Evolutionary conservation across 2,888 invertebrate species (phyloP).

Genomic region (Drosophila yooni): DNA sequence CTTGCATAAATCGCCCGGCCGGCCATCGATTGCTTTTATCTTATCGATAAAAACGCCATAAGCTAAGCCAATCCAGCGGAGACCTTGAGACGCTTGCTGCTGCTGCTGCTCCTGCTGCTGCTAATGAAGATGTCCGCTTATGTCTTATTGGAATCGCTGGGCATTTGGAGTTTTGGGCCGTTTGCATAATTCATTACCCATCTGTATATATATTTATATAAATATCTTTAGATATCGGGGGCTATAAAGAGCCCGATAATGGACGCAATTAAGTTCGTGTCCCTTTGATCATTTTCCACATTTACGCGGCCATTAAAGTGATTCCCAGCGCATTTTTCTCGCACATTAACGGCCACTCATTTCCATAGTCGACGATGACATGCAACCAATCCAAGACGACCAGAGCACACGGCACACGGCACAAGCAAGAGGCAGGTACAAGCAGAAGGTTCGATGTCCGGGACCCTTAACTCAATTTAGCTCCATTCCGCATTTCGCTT

Average conservation of each 20-base stretch:
- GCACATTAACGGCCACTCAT: conserved; percentile 65
- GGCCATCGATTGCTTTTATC: conserved; percentile 36
- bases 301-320: conserved; percentile 78
- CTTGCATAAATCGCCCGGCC: conserved; percentile 57
- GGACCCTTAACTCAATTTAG: conserved; percentile 19
- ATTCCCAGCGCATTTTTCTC: conserved; percentile 73
- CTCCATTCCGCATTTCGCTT: conserved; percentile 58
- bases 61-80: not conserved
- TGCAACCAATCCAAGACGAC: conserved; percentile 32
- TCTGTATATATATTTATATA: conserved; percentile 54
- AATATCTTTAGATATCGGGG: not conserved
- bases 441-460: conserved; percentile 7
- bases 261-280: conserved; percentile 81
- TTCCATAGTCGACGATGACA: conserved; percentile 62
- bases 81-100: conserved; percentile 10
- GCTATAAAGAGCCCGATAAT: conserved; percentile 75
- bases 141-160: conserved; percentile 15
- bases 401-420: not conserved
- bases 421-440: not conserved
- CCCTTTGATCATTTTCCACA: conserved; percentile 79
- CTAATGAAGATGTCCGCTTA: conserved; percentile 61
- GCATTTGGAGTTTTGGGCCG: conserved; percentile 12
- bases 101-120: conserved; percentile 7
- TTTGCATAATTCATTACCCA: conserved; percentile 80
- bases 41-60: conserved; percentile 28